Percentiles rank a stretch among this genome's conserved stretches.
Conservation (phyloP, 1,140 invertebrate genomes). For the Triops longicaudatus region DNA sequence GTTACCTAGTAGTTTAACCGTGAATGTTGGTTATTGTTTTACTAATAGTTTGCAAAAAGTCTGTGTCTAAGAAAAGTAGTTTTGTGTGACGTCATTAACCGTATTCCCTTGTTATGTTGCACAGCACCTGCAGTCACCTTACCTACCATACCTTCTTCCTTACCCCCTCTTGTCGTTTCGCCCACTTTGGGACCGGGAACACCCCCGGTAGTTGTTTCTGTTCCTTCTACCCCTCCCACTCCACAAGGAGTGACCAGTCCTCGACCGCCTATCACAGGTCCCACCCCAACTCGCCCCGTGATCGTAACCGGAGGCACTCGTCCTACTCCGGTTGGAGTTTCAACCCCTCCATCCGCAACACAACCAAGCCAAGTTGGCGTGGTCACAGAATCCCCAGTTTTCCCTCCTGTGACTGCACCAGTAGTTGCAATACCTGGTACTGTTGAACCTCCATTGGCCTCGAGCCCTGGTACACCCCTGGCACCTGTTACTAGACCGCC, state of each 20-base stretch:
- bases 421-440: not conserved
- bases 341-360: not conserved
- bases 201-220: not conserved
- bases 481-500: not conserved
- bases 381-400: not conserved
- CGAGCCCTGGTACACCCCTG: not conserved
- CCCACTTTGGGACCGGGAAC: conserved; percentile 16
- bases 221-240: not conserved
- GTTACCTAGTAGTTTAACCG: not conserved
- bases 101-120: conserved; percentile 8
- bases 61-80: not conserved
- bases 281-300: conserved; percentile 13
- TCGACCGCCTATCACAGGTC: not conserved
- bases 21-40: not conserved
- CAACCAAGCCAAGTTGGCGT: not conserved
- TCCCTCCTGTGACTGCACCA: conserved; percentile 7
- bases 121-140: not conserved
- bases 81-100: not conserved
- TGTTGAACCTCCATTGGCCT: not conserved
- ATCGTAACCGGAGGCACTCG: not conserved
- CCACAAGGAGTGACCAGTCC: not conserved
- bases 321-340: not conserved
- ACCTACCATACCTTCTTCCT: not conserved
- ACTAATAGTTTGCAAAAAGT: conserved; percentile 11
- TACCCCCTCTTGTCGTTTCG: conserved; percentile 9